A percentile compares a stretch with the other conserved stretches of the same genome.
These are phyloP conservation scores for Sebastes nivosus DNA, from an alignment of 2,797 vertebrate species.

Conservation along the genomic window DNA sequence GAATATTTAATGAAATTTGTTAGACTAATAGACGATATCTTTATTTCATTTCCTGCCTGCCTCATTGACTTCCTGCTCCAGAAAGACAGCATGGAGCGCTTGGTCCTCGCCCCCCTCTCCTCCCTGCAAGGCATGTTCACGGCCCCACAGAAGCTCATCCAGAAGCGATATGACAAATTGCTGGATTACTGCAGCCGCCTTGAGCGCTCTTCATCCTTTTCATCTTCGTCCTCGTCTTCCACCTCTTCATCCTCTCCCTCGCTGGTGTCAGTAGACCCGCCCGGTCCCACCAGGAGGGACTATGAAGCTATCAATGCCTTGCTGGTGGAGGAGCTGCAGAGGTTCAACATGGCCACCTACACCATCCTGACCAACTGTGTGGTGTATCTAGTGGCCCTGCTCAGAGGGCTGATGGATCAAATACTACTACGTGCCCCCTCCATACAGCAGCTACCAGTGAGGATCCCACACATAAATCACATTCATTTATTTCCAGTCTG, in stretches of 20 bases:
- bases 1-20: background rate
- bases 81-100: slow-evolving; percentile 84
- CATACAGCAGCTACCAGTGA: slow-evolving; percentile 84
- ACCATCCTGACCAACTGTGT: slow-evolving; percentile 89
- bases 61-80: slow-evolving; percentile 54
- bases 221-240: slow-evolving; percentile 66
- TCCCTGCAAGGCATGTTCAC: slow-evolving; percentile 89
- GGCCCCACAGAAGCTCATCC: slow-evolving; percentile 95
- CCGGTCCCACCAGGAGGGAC: slow-evolving; percentile 86
- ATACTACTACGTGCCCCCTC: slow-evolving; percentile 75
- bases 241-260: slow-evolving; percentile 51
- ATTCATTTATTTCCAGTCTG: background rate
- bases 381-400: slow-evolving; percentile 81
- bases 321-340: slow-evolving; percentile 92
- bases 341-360: slow-evolving; percentile 88
- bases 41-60: background rate
- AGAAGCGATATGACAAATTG: slow-evolving; percentile 97
- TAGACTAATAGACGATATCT: background rate
- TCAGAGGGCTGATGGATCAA: slow-evolving; percentile 78
- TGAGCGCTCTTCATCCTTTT: slow-evolving; percentile 82
- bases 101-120: slow-evolving; percentile 87
- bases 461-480: slow-evolving; percentile 34
- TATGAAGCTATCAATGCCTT: slow-evolving; percentile 95
- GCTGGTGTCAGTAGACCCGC: slow-evolving; percentile 76
- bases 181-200: slow-evolving; percentile 91